Base-by-base conservation (phyloP, 1,140 invertebrate species). In the Palaemon carinicauda region DNA sequence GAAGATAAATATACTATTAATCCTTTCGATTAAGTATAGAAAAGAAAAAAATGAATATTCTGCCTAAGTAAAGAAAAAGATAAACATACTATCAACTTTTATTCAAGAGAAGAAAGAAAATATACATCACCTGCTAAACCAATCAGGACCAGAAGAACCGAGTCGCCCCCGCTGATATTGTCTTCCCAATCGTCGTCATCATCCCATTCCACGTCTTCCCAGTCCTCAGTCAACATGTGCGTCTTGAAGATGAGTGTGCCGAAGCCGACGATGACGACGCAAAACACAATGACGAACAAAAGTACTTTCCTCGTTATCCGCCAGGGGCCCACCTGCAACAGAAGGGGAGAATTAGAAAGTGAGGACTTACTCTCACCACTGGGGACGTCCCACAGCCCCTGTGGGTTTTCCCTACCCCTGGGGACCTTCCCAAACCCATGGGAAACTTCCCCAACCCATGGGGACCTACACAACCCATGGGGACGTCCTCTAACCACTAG, bases 241-340 rank as follows among this genome's bases (percentile, higher is more conserved):
- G 88, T 89, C 75, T 89, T 82, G 27, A 89, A 85, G 74, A 87
- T 87, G 73, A 89, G 53, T 5, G 60, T 74, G 78, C 88, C 88
- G 81, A 89, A 89, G 33, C 77, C 74, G 21, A 89, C 50, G 75
- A 89, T 60, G 41, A 87, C 80, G 2, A 83, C 27, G 60, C 84
- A 82, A 80, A 89, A 89, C 15, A 87, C 82, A 19, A 83, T 75
- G 50, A 89, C 82, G 81, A 89, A 89, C 0, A 89, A 75, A 27
- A 89, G 75, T 7, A 86, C 82, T n/a, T 80, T 71, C 4, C 88
- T 78, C 9, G 88, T 86, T 4, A 89, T 75, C 19, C 82, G 33
- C 88, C 88, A 89, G 0, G 88, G 88, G 9, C 88, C 88, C 50
- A 89, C 80, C 88, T 89, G 88, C 41, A 53, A 0, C 10, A 21